Percentiles rank a stretch among this genome's conserved stretches.
phyloP scores from a whole-genome alignment of 2,888 invertebrate genomes.

The Drosophila subsilvestris region DNA sequence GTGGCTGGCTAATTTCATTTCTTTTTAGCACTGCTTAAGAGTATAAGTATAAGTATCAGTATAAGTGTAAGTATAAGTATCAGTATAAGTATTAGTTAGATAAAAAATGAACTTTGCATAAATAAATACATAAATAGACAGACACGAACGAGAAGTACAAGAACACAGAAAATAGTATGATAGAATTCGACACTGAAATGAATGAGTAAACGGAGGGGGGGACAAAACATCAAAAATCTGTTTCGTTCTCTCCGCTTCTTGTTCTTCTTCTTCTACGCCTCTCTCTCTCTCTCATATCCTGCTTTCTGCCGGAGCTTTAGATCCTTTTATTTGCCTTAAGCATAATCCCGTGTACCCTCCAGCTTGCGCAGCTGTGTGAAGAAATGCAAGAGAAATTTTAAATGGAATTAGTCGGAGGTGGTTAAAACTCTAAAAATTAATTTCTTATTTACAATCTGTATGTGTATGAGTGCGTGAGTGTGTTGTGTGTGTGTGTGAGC shows the following conservation, averaged over 20 bases:
- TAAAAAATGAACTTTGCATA: conserved; percentile 57
- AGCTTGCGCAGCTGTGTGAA: conserved; percentile 77
- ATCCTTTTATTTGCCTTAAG: conserved; percentile 43
- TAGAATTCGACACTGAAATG: conserved; percentile 44
- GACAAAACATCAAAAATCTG: conserved; percentile 10
- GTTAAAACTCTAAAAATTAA: conserved; percentile 31
- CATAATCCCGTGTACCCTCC: conserved; percentile 74
- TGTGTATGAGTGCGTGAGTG: conserved; percentile 14
- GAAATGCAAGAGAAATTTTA: conserved; percentile 29
- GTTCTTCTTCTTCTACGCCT: not conserved
- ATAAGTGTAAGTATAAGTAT: not conserved
- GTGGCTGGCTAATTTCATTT: conserved; percentile 16
- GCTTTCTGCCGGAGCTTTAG: conserved; percentile 15
- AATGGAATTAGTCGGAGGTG: conserved; percentile 24
- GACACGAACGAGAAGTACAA: conserved; percentile 33
- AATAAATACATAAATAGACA: conserved; percentile 71
- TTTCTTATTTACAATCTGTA: conserved; percentile 24
- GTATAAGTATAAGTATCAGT: not conserved
- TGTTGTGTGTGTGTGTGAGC: conserved; percentile 14
- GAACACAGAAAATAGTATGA: conserved; percentile 50
- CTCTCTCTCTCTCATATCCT: conserved; percentile 1
- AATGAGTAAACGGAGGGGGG: not conserved
- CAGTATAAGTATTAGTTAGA: conserved; percentile 57
- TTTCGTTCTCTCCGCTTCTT: no score
- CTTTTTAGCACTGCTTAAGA: conserved; percentile 63